Evolutionary conservation across 1,140 invertebrate species (phyloP).

Genomic region (Oncopodura yosiiana): DNA sequence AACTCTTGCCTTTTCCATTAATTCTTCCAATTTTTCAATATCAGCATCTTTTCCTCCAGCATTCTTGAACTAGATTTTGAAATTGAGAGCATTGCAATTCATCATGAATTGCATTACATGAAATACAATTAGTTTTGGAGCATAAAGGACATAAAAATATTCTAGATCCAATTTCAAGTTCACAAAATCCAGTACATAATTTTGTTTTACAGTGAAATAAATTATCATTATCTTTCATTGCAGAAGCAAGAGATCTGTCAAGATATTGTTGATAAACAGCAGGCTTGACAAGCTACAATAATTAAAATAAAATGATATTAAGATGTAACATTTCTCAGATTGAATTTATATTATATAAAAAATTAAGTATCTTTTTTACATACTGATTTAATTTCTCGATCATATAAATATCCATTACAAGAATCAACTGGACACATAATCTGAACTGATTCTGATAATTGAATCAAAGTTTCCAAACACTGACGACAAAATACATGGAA

Average conservation of each 20-base stretch:
- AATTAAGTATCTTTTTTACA: neutral
- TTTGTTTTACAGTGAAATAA: constrained; percentile 6
- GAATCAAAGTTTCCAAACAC: too few species aligned
- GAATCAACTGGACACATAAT: neutral
- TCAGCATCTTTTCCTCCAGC: neutral
- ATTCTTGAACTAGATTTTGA: neutral
- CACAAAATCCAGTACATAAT: constrained; percentile 6
- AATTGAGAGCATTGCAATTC: neutral
- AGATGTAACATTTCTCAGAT: neutral
- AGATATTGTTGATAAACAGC: constrained; percentile 2
- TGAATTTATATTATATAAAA: neutral
- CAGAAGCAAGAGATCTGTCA: neutral
- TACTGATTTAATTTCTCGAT: constrained; percentile 10
- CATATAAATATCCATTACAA: neutral
- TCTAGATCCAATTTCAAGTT: neutral
- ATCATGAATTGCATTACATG: constrained; percentile 9
- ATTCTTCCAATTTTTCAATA: neutral
- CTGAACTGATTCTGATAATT: too few species aligned
- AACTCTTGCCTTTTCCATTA: neutral
- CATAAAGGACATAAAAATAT: constrained; percentile 11
- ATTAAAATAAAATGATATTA: neutral
- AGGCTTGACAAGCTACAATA: neutral
- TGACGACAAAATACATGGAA: too few species aligned
- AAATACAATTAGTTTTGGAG: constrained; percentile 1
- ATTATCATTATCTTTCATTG: neutral